Conservation (phyloP, 1,140 invertebrate species). For the Bombus consobrinus region DNA sequence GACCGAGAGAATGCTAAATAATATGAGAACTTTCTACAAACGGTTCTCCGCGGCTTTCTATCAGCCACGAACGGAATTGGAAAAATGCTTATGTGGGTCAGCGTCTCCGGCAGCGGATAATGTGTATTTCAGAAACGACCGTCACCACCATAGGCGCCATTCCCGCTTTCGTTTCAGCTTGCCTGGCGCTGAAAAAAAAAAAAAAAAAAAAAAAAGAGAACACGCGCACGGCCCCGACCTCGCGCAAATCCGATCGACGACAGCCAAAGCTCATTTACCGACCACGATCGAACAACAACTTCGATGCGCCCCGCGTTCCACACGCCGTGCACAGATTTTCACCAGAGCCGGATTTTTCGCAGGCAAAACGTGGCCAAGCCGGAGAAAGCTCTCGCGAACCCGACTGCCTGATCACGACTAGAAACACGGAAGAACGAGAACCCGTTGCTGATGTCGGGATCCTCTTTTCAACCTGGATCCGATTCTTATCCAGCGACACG, state of each 20-base stretch:
- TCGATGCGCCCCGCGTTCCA: neutral
- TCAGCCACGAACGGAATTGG: conserved; percentile 74
- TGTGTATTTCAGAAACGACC: conserved; percentile 74
- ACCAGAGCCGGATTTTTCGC: conserved; percentile 58
- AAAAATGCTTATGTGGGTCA: conserved; percentile 80
- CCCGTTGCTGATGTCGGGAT: neutral
- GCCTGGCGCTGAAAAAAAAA: conserved; percentile 11
- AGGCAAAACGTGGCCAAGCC: conserved; percentile 46
- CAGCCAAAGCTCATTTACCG: too few relatives aligned
- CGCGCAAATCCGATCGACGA: conserved; percentile 44
- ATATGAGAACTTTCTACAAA: conserved; percentile 81
- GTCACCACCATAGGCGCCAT: conserved; percentile 16
- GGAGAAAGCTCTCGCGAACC: conserved; percentile 60
- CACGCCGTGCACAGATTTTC: conserved; percentile 45
- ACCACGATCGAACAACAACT: neutral
- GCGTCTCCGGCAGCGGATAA: conserved; percentile 68
- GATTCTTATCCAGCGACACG: neutral
- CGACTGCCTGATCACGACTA: conserved; percentile 56
- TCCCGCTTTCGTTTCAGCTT: conserved; percentile 69
- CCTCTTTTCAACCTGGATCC: neutral
- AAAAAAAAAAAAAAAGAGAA: too few relatives aligned
- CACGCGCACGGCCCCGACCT: neutral
- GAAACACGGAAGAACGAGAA: conserved; percentile 60
- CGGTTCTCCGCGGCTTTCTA: conserved; percentile 76
- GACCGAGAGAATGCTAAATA: conserved; percentile 77